Evolutionary conservation across 2,113 vertebrate genomes (phyloP).

Genomic region (Platanista minor): DNA sequence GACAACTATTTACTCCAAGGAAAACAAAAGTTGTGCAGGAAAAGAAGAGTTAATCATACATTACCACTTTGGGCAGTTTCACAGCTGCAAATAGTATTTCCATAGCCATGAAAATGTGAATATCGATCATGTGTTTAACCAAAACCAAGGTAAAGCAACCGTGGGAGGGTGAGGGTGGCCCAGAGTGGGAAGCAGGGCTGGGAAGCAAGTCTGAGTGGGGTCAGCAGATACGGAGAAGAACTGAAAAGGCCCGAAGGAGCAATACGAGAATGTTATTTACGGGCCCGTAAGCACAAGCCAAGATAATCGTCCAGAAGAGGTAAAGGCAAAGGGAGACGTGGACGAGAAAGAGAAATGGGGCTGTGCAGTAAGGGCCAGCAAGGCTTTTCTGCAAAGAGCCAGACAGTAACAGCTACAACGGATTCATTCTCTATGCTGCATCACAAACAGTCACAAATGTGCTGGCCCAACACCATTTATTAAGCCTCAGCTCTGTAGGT

Average conservation of each 20-base stretch:
- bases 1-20: neutral
- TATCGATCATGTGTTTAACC: neutral
- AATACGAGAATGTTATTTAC: rapidly evolving
- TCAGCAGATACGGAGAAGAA: neutral
- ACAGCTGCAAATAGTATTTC: neutral
- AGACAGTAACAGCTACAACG: neutral
- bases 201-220: neutral
- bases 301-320: neutral
- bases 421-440: neutral
- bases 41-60: neutral
- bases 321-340: too few species aligned
- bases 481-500: neutral
- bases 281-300: neutral
- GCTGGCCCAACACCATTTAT: neutral
- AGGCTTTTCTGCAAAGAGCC: neutral
- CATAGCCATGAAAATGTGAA: neutral
- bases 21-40: neutral
- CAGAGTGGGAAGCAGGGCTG: neutral
- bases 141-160: neutral
- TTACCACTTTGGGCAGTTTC: neutral
- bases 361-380: neutral
- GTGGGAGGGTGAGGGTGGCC: neutral
- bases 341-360: neutral
- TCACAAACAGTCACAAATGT: neutral
- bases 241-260: neutral